These are phyloP conservation scores for Fopius arisanus DNA, from an alignment of 1,140 invertebrate species.

Conservation along the genomic window DNA sequence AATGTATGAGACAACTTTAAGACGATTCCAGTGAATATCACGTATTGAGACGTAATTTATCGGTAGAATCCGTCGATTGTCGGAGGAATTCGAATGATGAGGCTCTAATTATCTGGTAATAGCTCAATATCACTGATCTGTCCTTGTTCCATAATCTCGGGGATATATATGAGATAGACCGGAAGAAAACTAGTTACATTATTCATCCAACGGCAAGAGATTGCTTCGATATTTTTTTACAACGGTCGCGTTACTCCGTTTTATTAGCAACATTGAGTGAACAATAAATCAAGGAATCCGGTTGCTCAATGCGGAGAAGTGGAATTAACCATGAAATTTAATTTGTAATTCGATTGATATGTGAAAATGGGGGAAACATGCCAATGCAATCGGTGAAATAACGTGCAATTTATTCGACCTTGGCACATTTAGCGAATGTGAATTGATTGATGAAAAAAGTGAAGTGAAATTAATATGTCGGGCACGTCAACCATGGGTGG, in stretches of 20 bases:
- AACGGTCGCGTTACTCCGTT: not conserved
- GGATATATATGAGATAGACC: not conserved
- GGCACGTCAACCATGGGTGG: conserved; percentile 45
- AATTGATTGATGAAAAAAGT: not conserved
- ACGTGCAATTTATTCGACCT: not conserved
- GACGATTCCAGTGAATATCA: no score
- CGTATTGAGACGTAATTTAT: no score
- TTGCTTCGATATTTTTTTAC: not conserved
- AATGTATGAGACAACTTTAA: no score
- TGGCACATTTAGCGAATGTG: not conserved
- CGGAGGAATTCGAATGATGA: not conserved
- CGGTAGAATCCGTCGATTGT: no score
- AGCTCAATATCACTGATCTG: not conserved
- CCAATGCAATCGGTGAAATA: not conserved
- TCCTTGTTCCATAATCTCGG: not conserved
- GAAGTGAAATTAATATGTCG: conserved; percentile 6
- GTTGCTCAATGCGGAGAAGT: not conserved
- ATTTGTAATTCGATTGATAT: not conserved
- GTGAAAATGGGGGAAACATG: not conserved
- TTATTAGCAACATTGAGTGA: not conserved
- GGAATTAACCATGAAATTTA: not conserved
- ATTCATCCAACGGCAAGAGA: not conserved
- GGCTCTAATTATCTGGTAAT: not conserved
- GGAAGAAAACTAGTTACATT: not conserved
- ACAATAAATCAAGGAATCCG: conserved; percentile 11